These are phyloP conservation scores for Keiferia lycopersicella DNA, from an alignment of 2,888 invertebrate genomes.

Conservation along the genomic window DNA sequence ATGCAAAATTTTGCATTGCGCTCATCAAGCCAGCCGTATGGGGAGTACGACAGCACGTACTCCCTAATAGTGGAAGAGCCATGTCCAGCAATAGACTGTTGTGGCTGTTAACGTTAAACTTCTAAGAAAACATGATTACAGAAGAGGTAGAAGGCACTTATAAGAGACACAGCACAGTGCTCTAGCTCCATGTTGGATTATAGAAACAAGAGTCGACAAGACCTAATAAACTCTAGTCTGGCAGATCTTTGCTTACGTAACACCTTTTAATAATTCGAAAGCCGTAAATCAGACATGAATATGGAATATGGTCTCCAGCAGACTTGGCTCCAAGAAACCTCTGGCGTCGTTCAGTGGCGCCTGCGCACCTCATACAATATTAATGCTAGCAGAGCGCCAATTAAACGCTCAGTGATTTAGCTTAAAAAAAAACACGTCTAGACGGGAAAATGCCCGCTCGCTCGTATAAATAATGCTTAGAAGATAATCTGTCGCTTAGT, in stretches of 20 bases:
- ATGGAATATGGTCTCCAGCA: conserved; percentile 1
- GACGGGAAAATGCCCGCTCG: conserved; percentile 20
- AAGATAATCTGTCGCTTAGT: conserved; percentile 15
- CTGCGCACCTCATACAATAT: conserved; percentile 67
- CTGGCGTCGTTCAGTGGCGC: conserved; percentile 50
- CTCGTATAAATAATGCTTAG: conserved; percentile 8
- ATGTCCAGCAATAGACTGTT: too few species aligned
- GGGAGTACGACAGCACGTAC: too few species aligned
- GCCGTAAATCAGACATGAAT: background rate
- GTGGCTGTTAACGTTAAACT: too few species aligned
- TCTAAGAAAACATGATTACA: background rate
- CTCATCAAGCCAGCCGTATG: too few species aligned
- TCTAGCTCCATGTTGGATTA: too few species aligned
- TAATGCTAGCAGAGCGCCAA: conserved; percentile 58
- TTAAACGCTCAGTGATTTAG: conserved; percentile 52
- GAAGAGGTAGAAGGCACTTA: too few species aligned
- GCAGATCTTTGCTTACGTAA: background rate
- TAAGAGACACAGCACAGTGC: too few species aligned
- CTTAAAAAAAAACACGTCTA: conserved; percentile 42
- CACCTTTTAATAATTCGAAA: conserved; percentile 29
- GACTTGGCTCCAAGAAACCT: conserved; percentile 6
- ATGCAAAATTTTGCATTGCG: too few species aligned
- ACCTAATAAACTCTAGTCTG: too few species aligned
- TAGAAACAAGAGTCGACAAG: too few species aligned
- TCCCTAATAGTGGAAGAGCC: too few species aligned